phyloP scores from a whole-genome alignment of 2,113 vertebrate species.

The Naja naja region DNA sequence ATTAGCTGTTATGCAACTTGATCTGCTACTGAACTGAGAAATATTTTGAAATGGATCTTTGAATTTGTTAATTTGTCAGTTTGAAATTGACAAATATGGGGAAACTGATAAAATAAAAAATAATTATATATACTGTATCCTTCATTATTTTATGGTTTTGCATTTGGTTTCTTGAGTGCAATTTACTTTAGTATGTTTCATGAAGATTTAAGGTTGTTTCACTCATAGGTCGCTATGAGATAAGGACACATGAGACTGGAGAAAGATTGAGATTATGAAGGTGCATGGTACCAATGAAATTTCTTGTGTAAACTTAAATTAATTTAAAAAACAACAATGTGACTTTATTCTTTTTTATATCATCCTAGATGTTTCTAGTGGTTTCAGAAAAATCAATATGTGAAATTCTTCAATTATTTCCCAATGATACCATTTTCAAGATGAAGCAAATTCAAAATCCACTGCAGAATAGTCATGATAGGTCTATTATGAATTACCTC shows the following conservation, averaged over 20 bases:
- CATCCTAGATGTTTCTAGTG: not conserved
- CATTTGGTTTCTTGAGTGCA: not conserved
- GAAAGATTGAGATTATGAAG: not conserved
- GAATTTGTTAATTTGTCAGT: not conserved
- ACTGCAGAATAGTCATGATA: not conserved
- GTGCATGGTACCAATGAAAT: not conserved
- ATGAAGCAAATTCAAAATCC: not conserved
- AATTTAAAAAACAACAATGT: not conserved
- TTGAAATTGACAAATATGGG: not conserved
- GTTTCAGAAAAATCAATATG: not conserved
- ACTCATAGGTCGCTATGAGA: not conserved
- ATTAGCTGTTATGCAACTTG: not conserved
- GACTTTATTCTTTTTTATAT: not conserved
- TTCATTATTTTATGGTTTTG: not conserved
- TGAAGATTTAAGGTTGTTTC: not conserved
- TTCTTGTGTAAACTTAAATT: not conserved
- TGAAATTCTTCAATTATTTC: not conserved
- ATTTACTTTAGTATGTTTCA: not conserved
- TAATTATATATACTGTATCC: not conserved
- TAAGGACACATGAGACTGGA: not conserved
- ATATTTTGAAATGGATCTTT: not conserved
- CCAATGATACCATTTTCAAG: not conserved
- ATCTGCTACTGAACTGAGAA: not conserved
- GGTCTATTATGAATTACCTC: not conserved
- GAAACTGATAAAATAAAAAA: not conserved